These are phyloP conservation scores for Danaus chrysippus DNA, from an alignment of 2,888 invertebrate species.

Conservation along the genomic window DNA sequence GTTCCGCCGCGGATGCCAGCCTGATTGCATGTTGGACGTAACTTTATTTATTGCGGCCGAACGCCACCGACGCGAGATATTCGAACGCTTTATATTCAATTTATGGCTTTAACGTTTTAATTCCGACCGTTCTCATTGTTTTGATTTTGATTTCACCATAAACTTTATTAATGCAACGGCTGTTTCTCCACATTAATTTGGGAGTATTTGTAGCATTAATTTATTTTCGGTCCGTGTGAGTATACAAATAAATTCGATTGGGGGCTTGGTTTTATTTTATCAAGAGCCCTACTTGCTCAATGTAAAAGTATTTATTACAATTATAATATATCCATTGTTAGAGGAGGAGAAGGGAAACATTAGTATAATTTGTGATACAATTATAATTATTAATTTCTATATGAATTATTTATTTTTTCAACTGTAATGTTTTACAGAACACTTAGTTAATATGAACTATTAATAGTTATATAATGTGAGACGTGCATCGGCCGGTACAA, in stretches of 20 bases:
- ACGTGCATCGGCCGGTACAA: constrained; percentile 3
- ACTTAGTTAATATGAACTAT: constrained; percentile 1
- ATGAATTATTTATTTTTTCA: too few relatives aligned
- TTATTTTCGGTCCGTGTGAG: too few relatives aligned
- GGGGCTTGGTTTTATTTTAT: too few relatives aligned
- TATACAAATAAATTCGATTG: too few relatives aligned
- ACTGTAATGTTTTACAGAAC: neutral
- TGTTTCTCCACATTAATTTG: neutral
- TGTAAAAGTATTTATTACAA: too few relatives aligned
- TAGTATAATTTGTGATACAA: too few relatives aligned
- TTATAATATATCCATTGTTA: too few relatives aligned
- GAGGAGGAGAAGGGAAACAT: too few relatives aligned
- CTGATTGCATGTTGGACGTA: constrained; percentile 17
- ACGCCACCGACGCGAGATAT: constrained; percentile 14
- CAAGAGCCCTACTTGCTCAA: too few relatives aligned
- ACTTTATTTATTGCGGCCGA: constrained; percentile 15
- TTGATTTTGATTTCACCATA: constrained; percentile 10
- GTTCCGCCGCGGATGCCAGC: constrained; percentile 16
- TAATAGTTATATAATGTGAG: neutral
- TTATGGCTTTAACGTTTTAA: constrained; percentile 18
- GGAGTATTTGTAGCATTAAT: too few relatives aligned
- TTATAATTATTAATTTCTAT: too few relatives aligned
- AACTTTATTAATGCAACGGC: neutral
- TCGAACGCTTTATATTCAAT: constrained; percentile 13
- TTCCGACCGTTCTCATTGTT: constrained; percentile 13